A percentile compares a stretch with the other conserved stretches of the same genome.
Conservation (phyloP, 37 sponge, comb jelly and placozoan genomes). For the Dysidea cf. avara region DNA sequence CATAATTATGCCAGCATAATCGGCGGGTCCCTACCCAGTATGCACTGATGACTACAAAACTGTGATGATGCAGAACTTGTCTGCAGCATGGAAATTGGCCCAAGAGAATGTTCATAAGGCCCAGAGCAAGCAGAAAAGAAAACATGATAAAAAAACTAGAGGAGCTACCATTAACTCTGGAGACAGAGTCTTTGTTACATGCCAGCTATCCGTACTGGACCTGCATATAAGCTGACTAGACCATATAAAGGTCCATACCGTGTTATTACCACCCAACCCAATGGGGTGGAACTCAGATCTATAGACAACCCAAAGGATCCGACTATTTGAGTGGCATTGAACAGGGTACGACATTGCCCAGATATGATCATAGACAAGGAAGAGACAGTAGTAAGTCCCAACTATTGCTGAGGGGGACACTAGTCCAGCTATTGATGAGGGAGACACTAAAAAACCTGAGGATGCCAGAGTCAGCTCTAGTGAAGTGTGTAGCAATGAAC, state of each 20-base stretch:
- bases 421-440: too few species aligned
- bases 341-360: constrained; percentile 8
- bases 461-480: too few species aligned
- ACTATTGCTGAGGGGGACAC: too few species aligned
- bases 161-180: neutral
- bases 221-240: constrained; percentile 12
- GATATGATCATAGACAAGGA: neutral
- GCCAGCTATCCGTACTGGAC: constrained; percentile 9
- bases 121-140: constrained; percentile 6
- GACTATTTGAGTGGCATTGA: neutral
- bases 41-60: constrained; percentile 10
- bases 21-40: neutral
- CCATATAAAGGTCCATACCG: constrained; percentile 23
- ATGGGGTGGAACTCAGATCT: neutral
- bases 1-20: too few species aligned
- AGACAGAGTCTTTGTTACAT: constrained; percentile 26
- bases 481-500: too few species aligned
- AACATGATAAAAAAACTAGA: neutral
- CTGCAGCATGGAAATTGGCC: constrained; percentile 23
- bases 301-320: constrained; percentile 5
- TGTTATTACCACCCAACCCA: neutral
- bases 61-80: neutral
- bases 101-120: constrained; percentile 5
- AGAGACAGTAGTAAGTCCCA: too few species aligned
- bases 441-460: too few species aligned